phyloP scores from a whole-genome alignment of 2,888 invertebrate species.

The Drosophila multiciliata region DNA sequence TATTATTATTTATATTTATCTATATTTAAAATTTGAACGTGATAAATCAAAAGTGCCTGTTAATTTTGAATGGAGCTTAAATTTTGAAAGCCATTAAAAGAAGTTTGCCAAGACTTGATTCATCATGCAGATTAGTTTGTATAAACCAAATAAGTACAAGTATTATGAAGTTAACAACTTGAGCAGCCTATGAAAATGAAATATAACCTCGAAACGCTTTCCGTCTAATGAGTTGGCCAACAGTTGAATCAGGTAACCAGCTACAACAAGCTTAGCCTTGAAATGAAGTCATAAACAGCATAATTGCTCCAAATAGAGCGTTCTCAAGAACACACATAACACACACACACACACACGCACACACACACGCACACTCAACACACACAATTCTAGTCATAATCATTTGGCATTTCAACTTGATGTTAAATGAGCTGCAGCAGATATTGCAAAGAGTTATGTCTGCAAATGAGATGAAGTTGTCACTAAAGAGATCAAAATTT shows the following conservation, averaged over 20 bases:
- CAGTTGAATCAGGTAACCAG: slow-evolving; percentile 18
- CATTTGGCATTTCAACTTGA: slow-evolving; percentile 37
- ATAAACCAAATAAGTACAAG: neutral
- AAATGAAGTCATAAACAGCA: slow-evolving; percentile 23
- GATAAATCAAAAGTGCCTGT: neutral
- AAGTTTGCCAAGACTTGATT: neutral
- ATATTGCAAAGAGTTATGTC: neutral
- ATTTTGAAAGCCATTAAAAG: neutral
- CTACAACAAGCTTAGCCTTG: slow-evolving; percentile 20
- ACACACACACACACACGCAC: neutral
- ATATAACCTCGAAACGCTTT: slow-evolving; percentile 13
- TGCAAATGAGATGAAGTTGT: slow-evolving; percentile 12
- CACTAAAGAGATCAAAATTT: slow-evolving; percentile 23
- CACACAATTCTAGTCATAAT: neutral
- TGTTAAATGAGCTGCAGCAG: slow-evolving; percentile 37
- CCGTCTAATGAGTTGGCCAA: slow-evolving; percentile 12
- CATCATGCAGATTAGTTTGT: neutral
- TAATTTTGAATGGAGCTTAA: neutral
- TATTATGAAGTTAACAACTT: slow-evolving; percentile 1
- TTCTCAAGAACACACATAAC: slow-evolving; percentile 23
- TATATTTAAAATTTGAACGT: too few species aligned
- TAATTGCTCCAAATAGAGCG: slow-evolving; percentile 25
- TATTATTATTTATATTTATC: too few species aligned
- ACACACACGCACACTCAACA: too few species aligned
- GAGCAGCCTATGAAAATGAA: neutral